Conservation (phyloP, 1,140 invertebrate species). For the Drosophila biarmipes region DNA sequence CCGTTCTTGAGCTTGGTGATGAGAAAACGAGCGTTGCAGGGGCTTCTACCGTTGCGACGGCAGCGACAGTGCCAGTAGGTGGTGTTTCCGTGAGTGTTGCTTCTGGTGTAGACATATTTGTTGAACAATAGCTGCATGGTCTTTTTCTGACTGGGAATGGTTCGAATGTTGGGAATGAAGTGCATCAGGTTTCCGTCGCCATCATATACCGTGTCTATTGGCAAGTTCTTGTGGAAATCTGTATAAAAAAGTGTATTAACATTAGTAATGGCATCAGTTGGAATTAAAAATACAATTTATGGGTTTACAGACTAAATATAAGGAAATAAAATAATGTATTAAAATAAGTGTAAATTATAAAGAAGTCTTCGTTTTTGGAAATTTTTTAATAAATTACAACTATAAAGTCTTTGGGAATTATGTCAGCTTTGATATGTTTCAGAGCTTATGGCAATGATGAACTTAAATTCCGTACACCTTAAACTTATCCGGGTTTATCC, state of each 20-base stretch:
- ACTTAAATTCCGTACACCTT: neutral
- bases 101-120: slow-evolving; percentile 67
- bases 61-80: slow-evolving; percentile 79
- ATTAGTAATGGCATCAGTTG: slow-evolving; percentile 8
- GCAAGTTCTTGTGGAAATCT: slow-evolving; percentile 6
- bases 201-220: slow-evolving; percentile 25
- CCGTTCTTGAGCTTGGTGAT: slow-evolving; percentile 63
- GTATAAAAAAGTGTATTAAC: slow-evolving; percentile 5
- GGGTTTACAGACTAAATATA: neutral
- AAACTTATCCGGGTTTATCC: neutral
- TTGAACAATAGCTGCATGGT: slow-evolving; percentile 58
- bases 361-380: neutral
- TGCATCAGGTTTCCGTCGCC: slow-evolving; percentile 5
- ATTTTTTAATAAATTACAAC: neutral
- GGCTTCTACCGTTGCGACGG: slow-evolving; percentile 34
- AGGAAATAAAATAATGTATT: neutral
- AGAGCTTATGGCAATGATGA: neutral
- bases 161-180: slow-evolving; percentile 17
- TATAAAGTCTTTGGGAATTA: neutral
- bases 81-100: slow-evolving; percentile 55
- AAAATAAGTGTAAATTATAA: neutral
- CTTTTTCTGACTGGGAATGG: slow-evolving; percentile 72
- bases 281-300: too few relatives aligned
- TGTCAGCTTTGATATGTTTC: neutral
- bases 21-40: slow-evolving; percentile 71